phyloP scores from a whole-genome alignment of 2,888 invertebrate species.

The Herminia tarsipennalis region DNA sequence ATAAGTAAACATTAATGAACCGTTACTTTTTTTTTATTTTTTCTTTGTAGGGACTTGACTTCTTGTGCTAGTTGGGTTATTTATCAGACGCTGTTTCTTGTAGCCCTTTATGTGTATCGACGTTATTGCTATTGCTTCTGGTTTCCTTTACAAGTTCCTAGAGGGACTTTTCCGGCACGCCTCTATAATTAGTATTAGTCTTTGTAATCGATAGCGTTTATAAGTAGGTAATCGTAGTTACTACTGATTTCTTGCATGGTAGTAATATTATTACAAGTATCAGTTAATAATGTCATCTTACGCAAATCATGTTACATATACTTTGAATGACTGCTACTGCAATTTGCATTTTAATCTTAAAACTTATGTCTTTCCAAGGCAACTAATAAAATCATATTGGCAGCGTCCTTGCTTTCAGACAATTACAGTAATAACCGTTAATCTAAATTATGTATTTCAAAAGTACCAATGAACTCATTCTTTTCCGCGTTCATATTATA shows the following conservation, averaged over 20 bases:
- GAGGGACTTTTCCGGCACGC: too few species aligned
- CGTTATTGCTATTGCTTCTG: too few species aligned
- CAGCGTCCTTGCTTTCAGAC: constrained; percentile 38
- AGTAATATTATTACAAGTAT: too few species aligned
- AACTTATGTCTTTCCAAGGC: constrained; percentile 11
- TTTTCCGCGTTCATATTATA: constrained; percentile 18
- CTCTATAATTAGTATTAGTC: too few species aligned
- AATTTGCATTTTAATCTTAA: constrained; percentile 6
- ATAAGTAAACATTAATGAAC: constrained; percentile 23
- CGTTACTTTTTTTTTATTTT: constrained; percentile 12
- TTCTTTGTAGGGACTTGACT: constrained; percentile 1
- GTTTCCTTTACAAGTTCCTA: too few species aligned
- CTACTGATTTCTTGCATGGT: too few species aligned
- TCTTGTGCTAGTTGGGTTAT: background rate
- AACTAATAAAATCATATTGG: constrained; percentile 17
- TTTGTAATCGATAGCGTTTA: too few species aligned
- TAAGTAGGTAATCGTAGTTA: too few species aligned
- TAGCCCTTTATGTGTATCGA: too few species aligned
- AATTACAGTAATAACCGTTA: constrained; percentile 19
- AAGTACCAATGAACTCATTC: constrained; percentile 4
- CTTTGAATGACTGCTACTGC: background rate
- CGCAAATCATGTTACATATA: background rate
- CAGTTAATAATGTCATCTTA: too few species aligned
- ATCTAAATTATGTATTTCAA: constrained; percentile 20
- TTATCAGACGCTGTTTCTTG: background rate